Percentiles rank a stretch among this genome's conserved stretches.
Conservation (phyloP, 2,113 vertebrate species). For the Sinocyclocheilus grahami region DNA sequence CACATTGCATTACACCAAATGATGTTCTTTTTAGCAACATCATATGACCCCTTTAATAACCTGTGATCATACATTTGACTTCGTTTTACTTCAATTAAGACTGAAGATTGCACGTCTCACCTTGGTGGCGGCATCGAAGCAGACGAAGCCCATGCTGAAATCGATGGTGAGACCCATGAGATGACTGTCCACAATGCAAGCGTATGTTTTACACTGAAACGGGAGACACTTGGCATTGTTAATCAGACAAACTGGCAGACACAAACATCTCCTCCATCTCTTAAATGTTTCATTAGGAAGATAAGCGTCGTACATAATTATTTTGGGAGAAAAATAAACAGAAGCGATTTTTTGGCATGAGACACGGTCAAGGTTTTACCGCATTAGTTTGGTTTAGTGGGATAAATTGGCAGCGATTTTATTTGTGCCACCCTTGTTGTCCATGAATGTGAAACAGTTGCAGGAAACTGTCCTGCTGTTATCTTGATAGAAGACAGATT, state of each 20-base stretch:
- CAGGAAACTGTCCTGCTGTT: not conserved
- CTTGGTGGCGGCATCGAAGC: constrained; percentile 97
- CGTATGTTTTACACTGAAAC: constrained; percentile 92
- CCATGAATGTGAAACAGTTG: constrained; percentile 7
- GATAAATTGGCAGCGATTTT: constrained; percentile 8
- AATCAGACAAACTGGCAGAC: constrained; percentile 35
- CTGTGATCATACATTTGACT: not conserved
- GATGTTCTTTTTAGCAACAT: too few relatives aligned
- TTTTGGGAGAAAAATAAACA: constrained; percentile 43
- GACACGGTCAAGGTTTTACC: not conserved
- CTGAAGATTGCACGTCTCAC: constrained; percentile 70
- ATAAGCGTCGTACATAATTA: constrained; percentile 41
- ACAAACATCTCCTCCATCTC: constrained; percentile 25
- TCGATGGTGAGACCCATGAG: constrained; percentile 97
- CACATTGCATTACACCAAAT: too few relatives aligned
- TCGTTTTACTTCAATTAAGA: not conserved
- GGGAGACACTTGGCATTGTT: constrained; percentile 43
- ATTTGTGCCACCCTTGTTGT: not conserved
- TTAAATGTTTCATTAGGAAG: constrained; percentile 41
- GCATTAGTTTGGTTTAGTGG: constrained; percentile 23
- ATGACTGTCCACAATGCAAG: constrained; percentile 95
- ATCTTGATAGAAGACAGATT: not conserved
- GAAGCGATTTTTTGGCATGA: constrained; percentile 15
- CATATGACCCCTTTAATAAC: too few relatives aligned
- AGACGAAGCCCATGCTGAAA: constrained; percentile 94